Conservation (phyloP, 2,113 vertebrate genomes). For the Cyanoliseus patagonus region DNA sequence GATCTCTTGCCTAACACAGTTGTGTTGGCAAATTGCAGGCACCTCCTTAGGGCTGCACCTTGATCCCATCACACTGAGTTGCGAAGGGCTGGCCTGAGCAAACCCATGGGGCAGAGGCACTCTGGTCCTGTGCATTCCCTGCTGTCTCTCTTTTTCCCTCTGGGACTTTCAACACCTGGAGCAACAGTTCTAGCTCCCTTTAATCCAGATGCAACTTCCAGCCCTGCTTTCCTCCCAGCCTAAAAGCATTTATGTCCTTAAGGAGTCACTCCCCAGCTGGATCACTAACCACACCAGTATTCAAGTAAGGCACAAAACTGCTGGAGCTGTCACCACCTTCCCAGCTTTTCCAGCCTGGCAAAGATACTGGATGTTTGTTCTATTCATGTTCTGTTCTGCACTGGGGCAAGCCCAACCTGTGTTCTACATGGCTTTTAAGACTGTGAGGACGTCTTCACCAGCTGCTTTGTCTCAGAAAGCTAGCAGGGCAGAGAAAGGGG, state of each 20-base stretch:
- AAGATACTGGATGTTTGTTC: neutral
- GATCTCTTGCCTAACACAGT: neutral
- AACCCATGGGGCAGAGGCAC: rapidly evolving
- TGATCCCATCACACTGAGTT: neutral
- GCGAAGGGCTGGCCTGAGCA: neutral
- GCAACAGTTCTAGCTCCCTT: neutral
- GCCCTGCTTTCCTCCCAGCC: neutral
- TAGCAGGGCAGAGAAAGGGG: neutral
- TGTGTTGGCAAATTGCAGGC: rapidly evolving
- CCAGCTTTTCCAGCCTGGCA: neutral
- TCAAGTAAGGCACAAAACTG: neutral
- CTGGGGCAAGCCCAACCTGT: neutral
- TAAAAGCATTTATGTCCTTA: neutral
- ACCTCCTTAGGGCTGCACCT: neutral
- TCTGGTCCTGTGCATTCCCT: neutral
- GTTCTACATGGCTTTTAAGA: neutral
- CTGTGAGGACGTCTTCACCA: too few relatives aligned
- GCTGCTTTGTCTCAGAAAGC: neutral
- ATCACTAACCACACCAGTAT: neutral
- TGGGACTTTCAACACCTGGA: neutral
- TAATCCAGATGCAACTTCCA: neutral
- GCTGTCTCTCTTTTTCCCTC: neutral
- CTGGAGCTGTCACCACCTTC: neutral
- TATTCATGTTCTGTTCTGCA: neutral
- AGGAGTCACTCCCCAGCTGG: neutral